A percentile compares a stretch with the other conserved stretches of the same genome.
Evolutionary conservation across 1,140 invertebrate genomes (phyloP).

Genomic region (Drosophila pachea): DNA sequence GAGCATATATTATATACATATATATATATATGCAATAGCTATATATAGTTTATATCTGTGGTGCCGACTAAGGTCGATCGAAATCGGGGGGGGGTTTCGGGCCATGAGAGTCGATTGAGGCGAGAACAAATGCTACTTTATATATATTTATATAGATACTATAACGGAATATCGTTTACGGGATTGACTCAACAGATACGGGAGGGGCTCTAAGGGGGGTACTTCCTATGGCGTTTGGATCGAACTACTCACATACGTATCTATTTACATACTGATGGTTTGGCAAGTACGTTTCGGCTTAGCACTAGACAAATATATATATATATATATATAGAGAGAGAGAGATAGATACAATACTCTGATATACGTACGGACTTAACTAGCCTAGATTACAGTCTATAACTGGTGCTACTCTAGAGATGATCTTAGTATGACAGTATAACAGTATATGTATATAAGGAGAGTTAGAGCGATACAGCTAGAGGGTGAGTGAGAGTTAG

Average conservation of each 20-base stretch:
- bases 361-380: slow-evolving; percentile 21
- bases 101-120: slow-evolving; percentile 26
- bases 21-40: slow-evolving; percentile 9
- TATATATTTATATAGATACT: slow-evolving; percentile 5
- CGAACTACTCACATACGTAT: slow-evolving; percentile 56
- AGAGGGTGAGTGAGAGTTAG: too few species aligned
- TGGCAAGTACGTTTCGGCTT: slow-evolving; percentile 26
- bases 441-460: slow-evolving; percentile 17
- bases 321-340: not conserved
- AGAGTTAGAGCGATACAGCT: not conserved
- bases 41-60: slow-evolving; percentile 12
- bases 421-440: slow-evolving; percentile 19
- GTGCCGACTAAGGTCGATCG: slow-evolving; percentile 48
- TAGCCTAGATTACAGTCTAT: slow-evolving; percentile 32
- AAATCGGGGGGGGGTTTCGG: slow-evolving; percentile 13
- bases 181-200: not conserved
- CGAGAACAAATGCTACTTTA: slow-evolving; percentile 2
- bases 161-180: not conserved
- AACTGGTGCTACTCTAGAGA: slow-evolving; percentile 12
- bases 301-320: slow-evolving; percentile 21
- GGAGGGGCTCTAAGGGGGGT: slow-evolving; percentile 2
- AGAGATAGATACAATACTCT: slow-evolving; percentile 8
- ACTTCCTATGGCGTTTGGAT: slow-evolving; percentile 34
- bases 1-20: slow-evolving; percentile 17
- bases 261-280: slow-evolving; percentile 23